phyloP scores from a whole-genome alignment of 2,888 invertebrate species.

The Caprella mutica region DNA sequence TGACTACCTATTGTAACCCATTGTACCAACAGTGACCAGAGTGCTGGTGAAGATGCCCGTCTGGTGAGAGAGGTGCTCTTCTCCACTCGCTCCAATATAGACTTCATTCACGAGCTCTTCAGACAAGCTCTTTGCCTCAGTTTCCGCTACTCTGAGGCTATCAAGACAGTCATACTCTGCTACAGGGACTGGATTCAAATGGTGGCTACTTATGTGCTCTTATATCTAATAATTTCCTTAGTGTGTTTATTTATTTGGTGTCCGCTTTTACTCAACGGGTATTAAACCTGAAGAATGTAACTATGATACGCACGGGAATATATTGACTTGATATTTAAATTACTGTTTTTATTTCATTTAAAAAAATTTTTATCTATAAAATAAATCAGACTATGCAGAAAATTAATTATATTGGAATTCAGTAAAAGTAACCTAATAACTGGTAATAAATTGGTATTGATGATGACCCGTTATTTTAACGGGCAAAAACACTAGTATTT shows the following conservation, averaged over 20 bases:
- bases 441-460: no score
- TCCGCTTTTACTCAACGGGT: no score
- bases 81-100: constrained; percentile 75
- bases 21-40: constrained; percentile 24
- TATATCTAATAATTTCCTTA: not conserved
- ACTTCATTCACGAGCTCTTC: constrained; percentile 87
- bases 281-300: no score
- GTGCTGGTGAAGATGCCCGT: constrained; percentile 27
- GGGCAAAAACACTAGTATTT: not conserved
- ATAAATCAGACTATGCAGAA: no score
- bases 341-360: no score
- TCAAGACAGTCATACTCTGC: constrained; percentile 74
- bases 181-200: constrained; percentile 93
- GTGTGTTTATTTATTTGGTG: constrained; percentile 16
- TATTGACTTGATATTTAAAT: no score
- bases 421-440: no score
- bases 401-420: no score
- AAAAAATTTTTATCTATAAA: no score
- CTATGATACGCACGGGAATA: no score
- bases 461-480: no score
- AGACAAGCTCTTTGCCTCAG: constrained; percentile 84
- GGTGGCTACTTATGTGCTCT: constrained; percentile 47
- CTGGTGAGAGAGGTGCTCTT: constrained; percentile 78
- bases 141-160: constrained; percentile 75
- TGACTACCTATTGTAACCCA: no score